Evolutionary conservation across 2,113 vertebrate genomes (phyloP).

Genomic region (Cervus canadensis): DNA sequence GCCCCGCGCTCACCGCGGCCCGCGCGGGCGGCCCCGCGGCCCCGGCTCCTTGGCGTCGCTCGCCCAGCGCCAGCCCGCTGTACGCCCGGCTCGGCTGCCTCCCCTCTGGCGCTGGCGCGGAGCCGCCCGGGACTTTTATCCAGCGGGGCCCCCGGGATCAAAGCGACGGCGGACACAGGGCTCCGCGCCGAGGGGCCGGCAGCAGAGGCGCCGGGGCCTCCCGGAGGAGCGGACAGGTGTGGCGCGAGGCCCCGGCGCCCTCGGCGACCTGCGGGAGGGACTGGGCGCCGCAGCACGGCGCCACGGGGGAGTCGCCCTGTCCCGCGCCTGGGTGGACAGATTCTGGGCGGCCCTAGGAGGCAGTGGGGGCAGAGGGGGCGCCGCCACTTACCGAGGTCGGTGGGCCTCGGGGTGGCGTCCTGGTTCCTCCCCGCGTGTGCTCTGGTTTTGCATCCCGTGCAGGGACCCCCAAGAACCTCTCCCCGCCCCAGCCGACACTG

Average conservation of each 20-base stretch:
- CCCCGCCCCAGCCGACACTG: neutral
- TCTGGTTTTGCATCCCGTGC: neutral
- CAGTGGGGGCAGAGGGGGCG: neutral
- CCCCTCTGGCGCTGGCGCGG: conserved; percentile 66
- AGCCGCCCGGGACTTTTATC: conserved; percentile 69
- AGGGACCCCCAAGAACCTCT: neutral
- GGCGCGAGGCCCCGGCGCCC: conserved; percentile 27
- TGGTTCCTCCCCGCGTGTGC: no score
- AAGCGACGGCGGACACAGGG: conserved; percentile 67
- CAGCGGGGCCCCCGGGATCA: conserved; percentile 70
- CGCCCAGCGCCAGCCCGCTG: neutral
- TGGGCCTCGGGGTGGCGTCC: neutral
- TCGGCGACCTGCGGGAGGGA: neutral
- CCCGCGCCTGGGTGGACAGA: neutral
- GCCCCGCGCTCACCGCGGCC: conserved; percentile 51
- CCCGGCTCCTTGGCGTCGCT: neutral
- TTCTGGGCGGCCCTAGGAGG: neutral
- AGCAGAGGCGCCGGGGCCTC: neutral
- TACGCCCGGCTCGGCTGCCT: conserved; percentile 23
- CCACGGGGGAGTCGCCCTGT: neutral
- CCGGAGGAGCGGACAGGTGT: conserved; percentile 62
- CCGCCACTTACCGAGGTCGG: neutral
- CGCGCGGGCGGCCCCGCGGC: neutral
- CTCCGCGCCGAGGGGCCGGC: conserved; percentile 48
- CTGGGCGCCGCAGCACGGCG: neutral